Conservation (phyloP, 2,888 invertebrate genomes). For the Octodonta nipae region DNA sequence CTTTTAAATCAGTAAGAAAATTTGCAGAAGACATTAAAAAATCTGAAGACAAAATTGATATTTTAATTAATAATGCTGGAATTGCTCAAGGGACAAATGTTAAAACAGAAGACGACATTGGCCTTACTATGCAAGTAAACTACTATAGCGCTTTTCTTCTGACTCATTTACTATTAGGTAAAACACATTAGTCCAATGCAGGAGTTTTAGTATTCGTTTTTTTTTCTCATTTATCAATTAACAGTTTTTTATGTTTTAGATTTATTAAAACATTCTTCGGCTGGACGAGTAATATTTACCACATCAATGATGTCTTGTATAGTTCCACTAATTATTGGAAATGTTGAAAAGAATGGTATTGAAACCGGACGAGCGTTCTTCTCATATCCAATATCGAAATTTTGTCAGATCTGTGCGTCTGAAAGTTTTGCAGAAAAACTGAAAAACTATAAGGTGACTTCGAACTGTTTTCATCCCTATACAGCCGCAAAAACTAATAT, state of each 20-base stretch:
- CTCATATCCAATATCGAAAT: conserved; percentile 12
- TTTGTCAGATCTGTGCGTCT: conserved; percentile 8
- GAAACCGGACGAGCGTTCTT: background rate
- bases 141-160: conserved; percentile 58
- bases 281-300: conserved; percentile 14
- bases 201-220: background rate
- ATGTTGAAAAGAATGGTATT: background rate
- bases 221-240: conserved; percentile 2
- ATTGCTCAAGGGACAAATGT: conserved; percentile 40
- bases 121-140: conserved; percentile 51
- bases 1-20: conserved; percentile 41
- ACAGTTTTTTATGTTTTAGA: conserved; percentile 8
- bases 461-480: conserved; percentile 13
- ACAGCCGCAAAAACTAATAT: too few species aligned
- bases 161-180: conserved; percentile 47
- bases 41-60: conserved; percentile 42
- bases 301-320: conserved; percentile 9
- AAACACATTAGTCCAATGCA: background rate
- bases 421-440: conserved; percentile 13
- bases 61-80: conserved; percentile 53
- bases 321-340: background rate
- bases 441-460: conserved; percentile 10
- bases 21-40: conserved; percentile 47
- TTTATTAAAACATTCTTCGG: conserved; percentile 11
- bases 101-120: conserved; percentile 42